phyloP scores from a whole-genome alignment of 1,140 invertebrate genomes.

The Neodiprion fabricii region DNA sequence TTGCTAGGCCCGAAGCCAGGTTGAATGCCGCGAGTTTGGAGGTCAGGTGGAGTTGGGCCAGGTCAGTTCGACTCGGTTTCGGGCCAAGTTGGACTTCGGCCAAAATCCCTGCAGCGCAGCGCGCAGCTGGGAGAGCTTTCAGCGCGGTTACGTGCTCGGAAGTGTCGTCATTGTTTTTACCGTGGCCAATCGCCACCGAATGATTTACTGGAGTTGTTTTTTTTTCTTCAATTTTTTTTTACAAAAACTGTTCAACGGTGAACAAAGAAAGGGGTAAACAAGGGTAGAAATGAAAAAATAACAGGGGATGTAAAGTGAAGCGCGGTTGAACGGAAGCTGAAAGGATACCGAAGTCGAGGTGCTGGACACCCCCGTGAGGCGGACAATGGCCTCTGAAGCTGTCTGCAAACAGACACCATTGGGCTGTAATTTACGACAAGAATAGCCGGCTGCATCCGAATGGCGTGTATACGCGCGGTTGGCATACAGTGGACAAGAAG shows the following conservation, averaged over 20 bases:
- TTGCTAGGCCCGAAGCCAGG: neutral
- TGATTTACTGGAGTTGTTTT: conserved; percentile 29
- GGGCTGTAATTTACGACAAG: neutral
- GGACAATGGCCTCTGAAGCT: conserved; percentile 40
- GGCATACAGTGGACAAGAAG: no score
- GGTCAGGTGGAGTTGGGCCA: neutral
- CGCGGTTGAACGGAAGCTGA: conserved; percentile 3
- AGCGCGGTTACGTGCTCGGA: conserved; percentile 26
- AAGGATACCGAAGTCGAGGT: conserved; percentile 4
- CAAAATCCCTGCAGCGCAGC: conserved; percentile 12
- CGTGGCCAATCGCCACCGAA: conserved; percentile 38
- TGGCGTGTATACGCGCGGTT: no score
- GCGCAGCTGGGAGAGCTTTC: conserved; percentile 16
- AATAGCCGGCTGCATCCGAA: neutral
- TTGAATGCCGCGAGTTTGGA: neutral
- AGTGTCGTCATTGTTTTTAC: conserved; percentile 37
- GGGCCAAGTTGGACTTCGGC: conserved; percentile 3
- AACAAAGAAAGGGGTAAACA: neutral
- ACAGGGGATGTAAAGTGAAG: neutral
- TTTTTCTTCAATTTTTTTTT: neutral
- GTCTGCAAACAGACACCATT: conserved; percentile 13
- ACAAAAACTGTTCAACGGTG: conserved; percentile 2
- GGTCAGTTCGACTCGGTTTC: conserved; percentile 8
- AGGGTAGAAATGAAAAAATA: neutral
- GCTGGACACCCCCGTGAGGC: neutral